Evolutionary conservation across 2,113 vertebrate genomes (phyloP).

Genomic region (Galeopterus variegatus): DNA sequence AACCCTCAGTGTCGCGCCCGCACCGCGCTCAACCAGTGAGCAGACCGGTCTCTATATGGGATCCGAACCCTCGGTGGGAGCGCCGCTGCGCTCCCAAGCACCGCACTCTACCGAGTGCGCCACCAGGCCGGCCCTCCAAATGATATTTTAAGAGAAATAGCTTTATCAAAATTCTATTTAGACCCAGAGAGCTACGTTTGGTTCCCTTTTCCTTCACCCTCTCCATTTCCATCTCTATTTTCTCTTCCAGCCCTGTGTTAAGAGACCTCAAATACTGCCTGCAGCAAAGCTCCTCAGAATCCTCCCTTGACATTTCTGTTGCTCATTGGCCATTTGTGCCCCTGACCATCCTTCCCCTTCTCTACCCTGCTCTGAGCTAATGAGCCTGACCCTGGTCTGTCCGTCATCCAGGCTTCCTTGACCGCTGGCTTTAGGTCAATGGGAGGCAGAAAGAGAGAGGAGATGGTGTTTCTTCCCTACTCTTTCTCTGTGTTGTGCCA

Average conservation of each 20-base stretch:
- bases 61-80: no score
- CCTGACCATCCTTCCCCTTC: neutral
- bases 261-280: neutral
- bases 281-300: neutral
- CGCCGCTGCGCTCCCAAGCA: no score
- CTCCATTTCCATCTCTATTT: neutral
- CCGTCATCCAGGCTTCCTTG: neutral
- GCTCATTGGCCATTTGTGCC: neutral
- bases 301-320: neutral
- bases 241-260: neutral
- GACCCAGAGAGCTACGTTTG: neutral
- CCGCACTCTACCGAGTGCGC: no score
- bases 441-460: neutral
- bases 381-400: neutral
- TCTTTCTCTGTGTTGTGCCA: neutral
- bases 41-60: no score
- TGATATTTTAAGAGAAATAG: slow-evolving; percentile 28
- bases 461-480: neutral
- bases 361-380: neutral
- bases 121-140: no score
- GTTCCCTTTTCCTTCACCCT: neutral
- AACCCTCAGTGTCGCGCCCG: no score
- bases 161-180: neutral
- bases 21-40: no score
- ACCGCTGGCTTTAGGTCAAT: neutral